Evolutionary conservation across 2,113 vertebrate species (phyloP).

Genomic region (Hepsetus odoe): DNA sequence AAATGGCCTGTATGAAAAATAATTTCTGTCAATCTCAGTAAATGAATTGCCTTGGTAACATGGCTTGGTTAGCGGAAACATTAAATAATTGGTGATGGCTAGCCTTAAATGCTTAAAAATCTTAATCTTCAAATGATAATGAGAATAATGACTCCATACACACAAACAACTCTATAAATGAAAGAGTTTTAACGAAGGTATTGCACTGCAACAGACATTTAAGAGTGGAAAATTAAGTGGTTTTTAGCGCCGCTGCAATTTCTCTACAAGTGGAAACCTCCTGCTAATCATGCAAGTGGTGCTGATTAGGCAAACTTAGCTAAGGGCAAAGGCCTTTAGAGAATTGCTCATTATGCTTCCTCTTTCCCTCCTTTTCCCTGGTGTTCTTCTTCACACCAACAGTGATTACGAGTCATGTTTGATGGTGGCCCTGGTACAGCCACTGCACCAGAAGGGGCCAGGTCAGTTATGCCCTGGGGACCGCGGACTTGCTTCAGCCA

Average conservation of each 20-base stretch:
- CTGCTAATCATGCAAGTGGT: neutral
- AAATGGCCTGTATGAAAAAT: no score
- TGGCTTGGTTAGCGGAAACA: no score
- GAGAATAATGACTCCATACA: neutral
- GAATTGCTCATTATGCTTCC: neutral
- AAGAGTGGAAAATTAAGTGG: neutral
- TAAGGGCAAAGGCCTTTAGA: conserved; percentile 1
- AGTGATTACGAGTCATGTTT: conserved; percentile 58
- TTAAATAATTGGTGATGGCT: no score
- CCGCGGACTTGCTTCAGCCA: neutral
- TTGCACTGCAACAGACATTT: no score
- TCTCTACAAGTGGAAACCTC: neutral
- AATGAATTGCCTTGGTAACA: no score
- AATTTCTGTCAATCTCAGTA: no score
- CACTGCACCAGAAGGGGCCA: conserved; percentile 7
- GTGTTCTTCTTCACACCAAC: conserved; percentile 44
- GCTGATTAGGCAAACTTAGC: conserved; percentile 8
- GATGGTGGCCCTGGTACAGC: neutral
- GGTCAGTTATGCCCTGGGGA: conserved; percentile 15
- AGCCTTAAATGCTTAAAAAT: no score
- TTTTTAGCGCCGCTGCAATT: neutral
- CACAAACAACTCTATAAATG: no score
- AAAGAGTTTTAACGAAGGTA: no score
- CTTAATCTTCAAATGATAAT: no score
- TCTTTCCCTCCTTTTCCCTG: neutral